Base-by-base conservation (phyloP, 2,888 invertebrate genomes). In the Antheraea yamamai region DNA sequence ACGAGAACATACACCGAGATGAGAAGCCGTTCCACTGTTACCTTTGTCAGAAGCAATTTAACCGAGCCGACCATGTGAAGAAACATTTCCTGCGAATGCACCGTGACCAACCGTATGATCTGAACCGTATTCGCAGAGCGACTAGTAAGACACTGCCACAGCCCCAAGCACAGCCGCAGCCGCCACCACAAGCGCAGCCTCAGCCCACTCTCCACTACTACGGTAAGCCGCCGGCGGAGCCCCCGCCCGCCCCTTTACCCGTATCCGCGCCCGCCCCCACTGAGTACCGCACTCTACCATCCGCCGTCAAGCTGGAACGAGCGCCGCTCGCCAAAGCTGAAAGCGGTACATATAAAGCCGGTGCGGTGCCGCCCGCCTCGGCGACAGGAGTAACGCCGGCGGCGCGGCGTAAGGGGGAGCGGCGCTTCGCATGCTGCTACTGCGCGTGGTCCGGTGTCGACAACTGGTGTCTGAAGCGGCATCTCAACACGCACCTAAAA, bases 11-110 rank as follows among this genome's bases (percentile, higher is more conserved):
- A 79, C 98, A 98, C 88, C 96, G 98, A 82, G 98, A 98, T 88
- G 98, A 98, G 88, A 98, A 98, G 88, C 98, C 98, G 10, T 98
- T 98, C 89, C 98, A 98, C 88, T 98, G 98, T 91, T 98, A 98
- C 89, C 97, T 98, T 55, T 98, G 98, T 88, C 96, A 97, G 88
- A 98, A 98, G 91, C 98, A 98, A 89, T 98, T 98, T 94, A 98
- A 98, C 91, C 96, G 98, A 74, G 98, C 98, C 64, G 98, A 98
- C 91, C 98, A 98, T 89, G 98, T 98, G 72, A 98, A 98, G 92
- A 98, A 98, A 87, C 98, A 98, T 91, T 98, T 98, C 86, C 94
- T 98, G 80, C 95, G 98, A 81, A 98, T 98, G 98, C 98, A 98
- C 87, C 96, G 98, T 70, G 98, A 98, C 83, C 97, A 98, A 88